phyloP scores from a whole-genome alignment of 2,888 invertebrate species.

The Drosophila eohydei region DNA sequence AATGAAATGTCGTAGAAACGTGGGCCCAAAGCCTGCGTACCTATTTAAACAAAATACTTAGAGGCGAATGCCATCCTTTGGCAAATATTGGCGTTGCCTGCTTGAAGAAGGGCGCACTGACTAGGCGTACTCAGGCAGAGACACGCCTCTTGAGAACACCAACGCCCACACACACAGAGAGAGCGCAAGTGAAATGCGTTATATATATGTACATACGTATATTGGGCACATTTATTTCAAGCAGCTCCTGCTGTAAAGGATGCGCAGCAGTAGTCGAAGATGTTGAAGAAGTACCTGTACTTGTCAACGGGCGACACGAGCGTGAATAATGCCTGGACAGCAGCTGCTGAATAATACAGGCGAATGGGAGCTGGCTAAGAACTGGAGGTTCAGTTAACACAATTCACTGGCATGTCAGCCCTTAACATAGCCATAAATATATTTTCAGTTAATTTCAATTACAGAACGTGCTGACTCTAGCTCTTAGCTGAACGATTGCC shows the following conservation, averaged over 20 bases:
- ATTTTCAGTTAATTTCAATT: slow-evolving; percentile 73
- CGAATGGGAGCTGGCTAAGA: slow-evolving; percentile 3
- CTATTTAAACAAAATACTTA: slow-evolving; percentile 78
- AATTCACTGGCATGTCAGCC: slow-evolving; percentile 56
- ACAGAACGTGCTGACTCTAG: slow-evolving; percentile 48
- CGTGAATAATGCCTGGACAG: slow-evolving; percentile 64
- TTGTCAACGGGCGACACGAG: slow-evolving; percentile 32
- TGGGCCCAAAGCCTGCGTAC: slow-evolving; percentile 53
- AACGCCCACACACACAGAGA: neutral
- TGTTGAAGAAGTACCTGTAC: slow-evolving; percentile 26
- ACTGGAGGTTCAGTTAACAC: slow-evolving; percentile 12
- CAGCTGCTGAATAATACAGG: slow-evolving; percentile 63
- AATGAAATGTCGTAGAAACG: slow-evolving; percentile 33
- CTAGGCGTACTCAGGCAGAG: slow-evolving; percentile 35
- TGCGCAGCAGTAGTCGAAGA: slow-evolving; percentile 1
- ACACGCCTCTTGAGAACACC: slow-evolving; percentile 24
- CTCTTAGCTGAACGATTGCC: slow-evolving; percentile 3
- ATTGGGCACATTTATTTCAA: slow-evolving; percentile 24
- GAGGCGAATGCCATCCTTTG: slow-evolving; percentile 72
- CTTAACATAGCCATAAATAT: slow-evolving; percentile 67
- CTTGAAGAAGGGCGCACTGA: slow-evolving; percentile 39
- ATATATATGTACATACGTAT: slow-evolving; percentile 20
- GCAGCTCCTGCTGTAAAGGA: slow-evolving; percentile 34
- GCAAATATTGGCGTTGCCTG: slow-evolving; percentile 66
- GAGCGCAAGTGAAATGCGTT: slow-evolving; percentile 39